A percentile compares a stretch with the other conserved stretches of the same genome.
Conservation (phyloP, 2,797 vertebrate genomes). For the Oceanodroma leucorhoa region DNA sequence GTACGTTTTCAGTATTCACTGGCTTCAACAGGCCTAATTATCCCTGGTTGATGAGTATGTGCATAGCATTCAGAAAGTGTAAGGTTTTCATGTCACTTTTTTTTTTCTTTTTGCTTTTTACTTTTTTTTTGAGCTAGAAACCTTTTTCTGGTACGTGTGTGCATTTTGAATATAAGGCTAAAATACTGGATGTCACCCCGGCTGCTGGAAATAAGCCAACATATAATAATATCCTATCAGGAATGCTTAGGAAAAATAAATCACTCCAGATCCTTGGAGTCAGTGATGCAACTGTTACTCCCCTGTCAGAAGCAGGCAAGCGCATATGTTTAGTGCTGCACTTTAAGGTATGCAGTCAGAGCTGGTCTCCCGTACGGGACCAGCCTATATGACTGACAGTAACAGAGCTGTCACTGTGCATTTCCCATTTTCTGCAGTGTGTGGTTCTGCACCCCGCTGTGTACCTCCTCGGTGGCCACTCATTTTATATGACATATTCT, state of each 20-base stretch:
- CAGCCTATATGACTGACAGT: background rate
- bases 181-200: conserved; percentile 49
- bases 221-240: conserved; percentile 59
- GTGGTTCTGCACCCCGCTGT: conserved; percentile 6
- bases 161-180: conserved; percentile 52
- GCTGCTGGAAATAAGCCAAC: conserved; percentile 52
- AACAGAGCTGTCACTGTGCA: background rate
- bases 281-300: conserved; percentile 43
- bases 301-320: conserved; percentile 53
- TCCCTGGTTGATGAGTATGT: conserved; percentile 64
- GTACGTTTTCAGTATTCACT: conserved; percentile 73
- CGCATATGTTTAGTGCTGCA: conserved; percentile 57
- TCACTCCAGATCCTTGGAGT: conserved; percentile 46
- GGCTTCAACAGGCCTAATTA: conserved; percentile 63
- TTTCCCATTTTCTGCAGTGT: conserved; percentile 2
- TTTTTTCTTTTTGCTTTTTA: background rate
- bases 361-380: background rate
- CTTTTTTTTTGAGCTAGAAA: background rate
- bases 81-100: conserved; percentile 59
- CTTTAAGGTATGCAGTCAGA: conserved; percentile 45
- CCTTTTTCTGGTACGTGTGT: conserved; percentile 30
- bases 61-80: conserved; percentile 54
- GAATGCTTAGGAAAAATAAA: conserved; percentile 62
- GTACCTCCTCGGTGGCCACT: conserved; percentile 9
- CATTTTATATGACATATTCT: conserved; percentile 32